Evolutionary conservation across 2,888 invertebrate genomes (phyloP).

Genomic region (Invenusta paracnida): DNA sequence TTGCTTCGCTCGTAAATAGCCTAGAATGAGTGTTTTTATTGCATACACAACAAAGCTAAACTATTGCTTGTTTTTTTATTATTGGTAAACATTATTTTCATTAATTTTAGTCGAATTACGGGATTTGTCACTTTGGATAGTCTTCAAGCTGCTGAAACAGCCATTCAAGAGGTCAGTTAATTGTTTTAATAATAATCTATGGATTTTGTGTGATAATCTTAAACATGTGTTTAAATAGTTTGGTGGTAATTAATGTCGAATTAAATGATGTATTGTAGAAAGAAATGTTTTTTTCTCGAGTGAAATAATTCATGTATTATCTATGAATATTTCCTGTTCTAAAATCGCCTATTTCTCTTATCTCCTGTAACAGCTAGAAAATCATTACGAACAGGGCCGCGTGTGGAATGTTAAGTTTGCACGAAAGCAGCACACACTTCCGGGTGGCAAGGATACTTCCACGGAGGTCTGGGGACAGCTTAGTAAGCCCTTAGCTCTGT

Average conservation of each 20-base stretch:
- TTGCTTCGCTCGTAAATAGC: no score
- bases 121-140: background rate
- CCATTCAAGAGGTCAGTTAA: background rate
- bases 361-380: background rate
- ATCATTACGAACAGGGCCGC: background rate
- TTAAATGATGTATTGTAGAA: no score
- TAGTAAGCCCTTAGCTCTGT: background rate
- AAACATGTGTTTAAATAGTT: no score
- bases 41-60: no score
- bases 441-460: background rate
- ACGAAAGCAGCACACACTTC: background rate
- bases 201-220: no score
- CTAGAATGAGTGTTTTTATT: no score
- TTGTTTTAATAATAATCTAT: no score
- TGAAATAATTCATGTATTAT: no score
- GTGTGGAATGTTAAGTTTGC: background rate
- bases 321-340: no score
- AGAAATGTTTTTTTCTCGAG: no score
- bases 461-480: slow-evolving; percentile 10
- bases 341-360: no score
- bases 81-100: background rate
- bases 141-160: background rate
- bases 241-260: no score
- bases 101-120: background rate
- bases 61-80: background rate